These are phyloP conservation scores for Zaprionus nigranus DNA, from an alignment of 1,140 invertebrate genomes.

Conservation along the genomic window DNA sequence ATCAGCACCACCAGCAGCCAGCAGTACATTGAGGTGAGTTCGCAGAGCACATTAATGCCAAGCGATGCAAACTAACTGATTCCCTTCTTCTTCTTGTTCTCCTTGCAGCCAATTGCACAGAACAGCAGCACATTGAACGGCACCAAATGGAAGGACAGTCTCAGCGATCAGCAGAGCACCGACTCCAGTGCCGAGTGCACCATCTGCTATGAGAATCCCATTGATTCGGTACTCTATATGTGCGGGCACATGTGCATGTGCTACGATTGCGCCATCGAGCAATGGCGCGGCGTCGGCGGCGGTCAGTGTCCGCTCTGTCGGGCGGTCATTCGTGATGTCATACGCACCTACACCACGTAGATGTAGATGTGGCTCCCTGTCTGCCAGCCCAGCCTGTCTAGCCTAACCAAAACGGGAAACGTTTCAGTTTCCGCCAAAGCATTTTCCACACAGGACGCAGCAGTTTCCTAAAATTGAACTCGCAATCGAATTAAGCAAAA, in stretches of 20 bases:
- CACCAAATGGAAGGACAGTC: constrained; percentile 73
- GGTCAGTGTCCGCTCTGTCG: constrained; percentile 97
- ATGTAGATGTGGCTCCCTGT: constrained; percentile 85
- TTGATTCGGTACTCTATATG: constrained; percentile 97
- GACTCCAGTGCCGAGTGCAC: constrained; percentile 91
- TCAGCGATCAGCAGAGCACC: constrained; percentile 84
- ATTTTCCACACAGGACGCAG: constrained; percentile 41
- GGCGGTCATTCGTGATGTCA: constrained; percentile 96
- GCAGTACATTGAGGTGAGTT: constrained; percentile 87
- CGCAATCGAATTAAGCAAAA: constrained; percentile 61
- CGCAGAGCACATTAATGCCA: background rate
- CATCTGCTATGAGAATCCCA: constrained; percentile 96
- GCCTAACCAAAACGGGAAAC: constrained; percentile 16
- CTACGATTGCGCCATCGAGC: constrained; percentile 96
- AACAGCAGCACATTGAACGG: constrained; percentile 58
- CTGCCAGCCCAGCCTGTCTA: background rate
- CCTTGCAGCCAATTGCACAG: constrained; percentile 62
- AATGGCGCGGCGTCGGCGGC: constrained; percentile 94
- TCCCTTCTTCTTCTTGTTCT: background rate
- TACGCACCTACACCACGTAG: constrained; percentile 96
- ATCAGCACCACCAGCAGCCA: constrained; percentile 87
- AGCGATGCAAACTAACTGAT: constrained; percentile 6
- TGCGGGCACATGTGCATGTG: constrained; percentile 99
- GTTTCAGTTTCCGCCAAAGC: constrained; percentile 41
- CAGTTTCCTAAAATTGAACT: constrained; percentile 50